Conservation (phyloP, 2,113 vertebrate species). For the Ginglymostoma cirratum region DNA sequence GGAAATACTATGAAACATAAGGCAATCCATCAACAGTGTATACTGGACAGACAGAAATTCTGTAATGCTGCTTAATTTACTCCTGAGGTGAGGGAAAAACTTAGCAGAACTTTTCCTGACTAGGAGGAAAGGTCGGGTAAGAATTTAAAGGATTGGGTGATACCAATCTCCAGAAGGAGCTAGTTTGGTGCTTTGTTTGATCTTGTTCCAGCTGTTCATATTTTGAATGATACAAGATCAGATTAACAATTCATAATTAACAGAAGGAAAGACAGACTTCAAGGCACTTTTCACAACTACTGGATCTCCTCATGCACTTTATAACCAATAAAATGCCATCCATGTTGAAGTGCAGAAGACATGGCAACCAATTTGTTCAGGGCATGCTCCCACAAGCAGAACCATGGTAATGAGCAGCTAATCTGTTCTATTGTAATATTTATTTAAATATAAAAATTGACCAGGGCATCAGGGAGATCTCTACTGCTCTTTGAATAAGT, state of each 20-base stretch:
- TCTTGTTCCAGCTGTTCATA: not conserved
- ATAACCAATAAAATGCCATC: not conserved
- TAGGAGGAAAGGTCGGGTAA: not conserved
- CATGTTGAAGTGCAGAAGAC: not conserved
- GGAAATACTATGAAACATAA: not conserved
- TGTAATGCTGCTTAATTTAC: not conserved
- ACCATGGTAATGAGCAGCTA: too few species aligned
- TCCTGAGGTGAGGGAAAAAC: not conserved
- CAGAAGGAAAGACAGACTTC: too few species aligned
- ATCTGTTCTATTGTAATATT: too few species aligned
- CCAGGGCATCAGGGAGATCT: not conserved
- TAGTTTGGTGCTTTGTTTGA: too few species aligned
- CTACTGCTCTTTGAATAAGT: not conserved
- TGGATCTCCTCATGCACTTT: not conserved
- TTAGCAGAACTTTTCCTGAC: not conserved
- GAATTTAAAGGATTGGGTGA: too few species aligned
- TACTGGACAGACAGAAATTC: not conserved
- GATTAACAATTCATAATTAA: not conserved
- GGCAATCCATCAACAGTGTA: not conserved
- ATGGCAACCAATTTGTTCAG: not conserved
- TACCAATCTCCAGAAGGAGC: too few species aligned
- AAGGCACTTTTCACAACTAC: not conserved
- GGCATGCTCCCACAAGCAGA: not conserved
- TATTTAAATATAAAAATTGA: not conserved
- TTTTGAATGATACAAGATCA: not conserved